phyloP scores from a whole-genome alignment of 2,113 vertebrate species.

The Talpa occidentalis region DNA sequence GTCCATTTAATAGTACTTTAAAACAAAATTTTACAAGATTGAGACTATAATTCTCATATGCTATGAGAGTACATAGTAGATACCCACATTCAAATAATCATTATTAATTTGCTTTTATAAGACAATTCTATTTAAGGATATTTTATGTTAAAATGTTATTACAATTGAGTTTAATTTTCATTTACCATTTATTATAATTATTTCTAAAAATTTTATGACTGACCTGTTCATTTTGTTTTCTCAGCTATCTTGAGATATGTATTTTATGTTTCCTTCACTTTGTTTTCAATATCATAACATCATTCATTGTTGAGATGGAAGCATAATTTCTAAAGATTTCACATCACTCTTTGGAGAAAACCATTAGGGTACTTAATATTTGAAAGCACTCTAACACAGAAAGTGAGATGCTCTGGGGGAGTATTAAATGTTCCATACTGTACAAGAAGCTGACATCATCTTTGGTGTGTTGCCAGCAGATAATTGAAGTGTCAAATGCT shows the following conservation, averaged over 20 bases:
- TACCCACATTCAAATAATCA: not conserved
- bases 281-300: slow-evolving; percentile 9
- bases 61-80: not conserved
- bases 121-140: not conserved
- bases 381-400: slow-evolving; percentile 12
- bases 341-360: not conserved
- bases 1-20: not conserved
- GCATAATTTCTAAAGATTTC: slow-evolving; percentile 17
- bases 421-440: slow-evolving; percentile 24
- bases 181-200: not conserved
- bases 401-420: not conserved
- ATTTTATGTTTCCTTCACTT: not conserved
- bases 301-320: not conserved
- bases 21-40: not conserved
- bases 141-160: not conserved
- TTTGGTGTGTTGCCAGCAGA: slow-evolving; percentile 46
- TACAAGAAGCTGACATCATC: slow-evolving; percentile 35
- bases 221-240: not conserved
- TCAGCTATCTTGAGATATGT: not conserved
- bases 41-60: not conserved
- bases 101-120: not conserved
- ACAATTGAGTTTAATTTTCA: slow-evolving; percentile 17
- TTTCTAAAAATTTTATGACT: not conserved
- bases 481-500: slow-evolving; percentile 57
- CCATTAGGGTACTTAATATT: slow-evolving; percentile 16